Base-by-base conservation (phyloP, 1,140 invertebrate genomes). In the Venturia canescens region DNA sequence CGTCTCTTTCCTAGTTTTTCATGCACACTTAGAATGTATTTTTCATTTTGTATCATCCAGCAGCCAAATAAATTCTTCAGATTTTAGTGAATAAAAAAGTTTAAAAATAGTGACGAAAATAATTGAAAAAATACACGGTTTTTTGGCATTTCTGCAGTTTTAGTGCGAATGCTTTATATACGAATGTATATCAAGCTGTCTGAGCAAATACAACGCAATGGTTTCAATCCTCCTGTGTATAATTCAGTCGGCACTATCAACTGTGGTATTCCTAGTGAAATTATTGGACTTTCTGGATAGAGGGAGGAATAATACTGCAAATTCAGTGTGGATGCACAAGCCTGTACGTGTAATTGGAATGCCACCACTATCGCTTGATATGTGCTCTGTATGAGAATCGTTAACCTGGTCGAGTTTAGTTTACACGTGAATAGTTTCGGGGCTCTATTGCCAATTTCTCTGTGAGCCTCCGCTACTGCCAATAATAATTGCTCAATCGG, bases 321-420 rank as follows among this genome's bases (percentile, higher is more conserved):
- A 7, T 23, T 3, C 6, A 60, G 18, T 60, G 57, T 23, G n/a
- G 57, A 60, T 60, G 57, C 6, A 21, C 57, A 60, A 60, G 16
- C 57, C 57, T 60, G 18, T 21, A 60, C n/a, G 57, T 60, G 57
- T 60, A 60, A 60, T 60, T 60, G 57, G 57, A 60, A 60, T 60
- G 57, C 57, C n/a, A 60, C 57, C 57, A 21, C 57, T 60, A 60
- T 60, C 57, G 57, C 57, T 60, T 60, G 57, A 60, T 60, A 60
- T 60, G n/a, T n/a, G 7, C 57, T 21, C 57, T 60, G 16, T 50
- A 18, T 13, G 48, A 50, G 57, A 60, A 60, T 60, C 57, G 21
- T 60, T 60, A n/a, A 23, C n/a, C 57, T 9, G n/a, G 13, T n/a
- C 57, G 18, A 60, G n/a, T 60, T 60, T 60, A n/a, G 57, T 60